Evolutionary conservation across 2,888 invertebrate species (phyloP), one percentile per base, ranked within the genome.

Genomic region (Orthosia incerta): DNA sequence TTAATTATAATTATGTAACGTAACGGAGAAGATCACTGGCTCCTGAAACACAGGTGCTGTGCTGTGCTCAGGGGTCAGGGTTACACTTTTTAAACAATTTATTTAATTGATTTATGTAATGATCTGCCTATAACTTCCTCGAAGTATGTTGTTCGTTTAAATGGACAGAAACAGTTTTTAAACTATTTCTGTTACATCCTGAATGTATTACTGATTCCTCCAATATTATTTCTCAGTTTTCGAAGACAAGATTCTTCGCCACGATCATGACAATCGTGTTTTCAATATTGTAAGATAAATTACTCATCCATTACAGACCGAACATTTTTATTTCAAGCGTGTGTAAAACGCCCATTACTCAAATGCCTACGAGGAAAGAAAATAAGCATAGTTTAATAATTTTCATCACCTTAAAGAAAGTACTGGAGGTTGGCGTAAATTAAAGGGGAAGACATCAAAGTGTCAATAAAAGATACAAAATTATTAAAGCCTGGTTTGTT

Each of bases 321-420:
- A 66, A 57, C 20, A 23, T 53, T 66, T 45, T 51, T 66, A 73
- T 74, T 74, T 31, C 55, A 56, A 75, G 4, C 55, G 68, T 75
- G 55, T 69, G 56, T 56, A 69, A 56, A 61, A 69, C 75, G 69
- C 61, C 74, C 68, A 71, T 71, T 74, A 75, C 61, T 79, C 75
- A 75, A 75, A 75, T 75, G 9, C 39, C 39, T 39, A 55, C 39
- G 55, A 61, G 50, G 60, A 50, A 31, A n/a, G 56, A 9, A 69
- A 61, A 75, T 75, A 61, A 69, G 75, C 69, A 75, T 75, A 56
- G n/a, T 51, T 13, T 56, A 75, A 75, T 75, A 75, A 75, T 69
- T 69, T 75, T 1, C 50, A 50, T 75, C 16, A 61, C 15, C 20
- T 45, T 45, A 45, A 55, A 50, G 13, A 48, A 53, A 26, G 20